phyloP scores from a whole-genome alignment of 92 coral and sea anemone genomes.

The Palythoa caribaeorum region DNA sequence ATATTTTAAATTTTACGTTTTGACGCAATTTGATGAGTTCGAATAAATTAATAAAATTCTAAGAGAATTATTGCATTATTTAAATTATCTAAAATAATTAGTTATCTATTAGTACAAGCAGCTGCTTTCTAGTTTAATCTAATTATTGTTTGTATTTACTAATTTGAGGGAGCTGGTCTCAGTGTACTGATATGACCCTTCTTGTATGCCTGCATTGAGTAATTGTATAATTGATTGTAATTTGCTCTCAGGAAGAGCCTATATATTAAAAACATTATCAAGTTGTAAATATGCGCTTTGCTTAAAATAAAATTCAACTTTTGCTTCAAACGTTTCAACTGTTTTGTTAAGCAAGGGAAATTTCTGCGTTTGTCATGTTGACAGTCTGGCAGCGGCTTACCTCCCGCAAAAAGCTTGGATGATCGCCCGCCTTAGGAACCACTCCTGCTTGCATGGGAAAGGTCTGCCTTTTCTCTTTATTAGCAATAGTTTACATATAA shows the following conservation, averaged over 20 bases:
- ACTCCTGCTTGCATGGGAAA: too few relatives aligned
- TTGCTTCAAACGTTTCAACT: neutral
- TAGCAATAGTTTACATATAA: too few relatives aligned
- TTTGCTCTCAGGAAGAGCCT: slow-evolving; percentile 48
- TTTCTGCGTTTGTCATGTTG: neutral
- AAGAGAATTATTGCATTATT: neutral
- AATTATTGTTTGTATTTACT: slow-evolving; percentile 13
- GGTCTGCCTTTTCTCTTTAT: too few relatives aligned
- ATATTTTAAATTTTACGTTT: neutral
- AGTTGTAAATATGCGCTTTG: slow-evolving; percentile 2
- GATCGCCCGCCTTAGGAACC: too few relatives aligned
- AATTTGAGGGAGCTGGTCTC: slow-evolving; percentile 48
- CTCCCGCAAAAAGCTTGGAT: too few relatives aligned
- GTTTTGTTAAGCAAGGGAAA: neutral
- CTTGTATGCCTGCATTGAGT: neutral
- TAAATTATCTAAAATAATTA: neutral
- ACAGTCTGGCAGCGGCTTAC: neutral
- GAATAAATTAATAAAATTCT: neutral
- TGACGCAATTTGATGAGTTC: neutral
- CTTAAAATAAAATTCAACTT: slow-evolving; percentile 8
- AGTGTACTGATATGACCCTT: neutral
- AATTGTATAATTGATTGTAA: neutral
- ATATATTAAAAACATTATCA: neutral
- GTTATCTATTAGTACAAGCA: neutral
- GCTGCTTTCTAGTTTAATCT: neutral